These are phyloP conservation scores for Poecilia picta DNA, from an alignment of 2,797 vertebrate species.

Conservation along the genomic window DNA sequence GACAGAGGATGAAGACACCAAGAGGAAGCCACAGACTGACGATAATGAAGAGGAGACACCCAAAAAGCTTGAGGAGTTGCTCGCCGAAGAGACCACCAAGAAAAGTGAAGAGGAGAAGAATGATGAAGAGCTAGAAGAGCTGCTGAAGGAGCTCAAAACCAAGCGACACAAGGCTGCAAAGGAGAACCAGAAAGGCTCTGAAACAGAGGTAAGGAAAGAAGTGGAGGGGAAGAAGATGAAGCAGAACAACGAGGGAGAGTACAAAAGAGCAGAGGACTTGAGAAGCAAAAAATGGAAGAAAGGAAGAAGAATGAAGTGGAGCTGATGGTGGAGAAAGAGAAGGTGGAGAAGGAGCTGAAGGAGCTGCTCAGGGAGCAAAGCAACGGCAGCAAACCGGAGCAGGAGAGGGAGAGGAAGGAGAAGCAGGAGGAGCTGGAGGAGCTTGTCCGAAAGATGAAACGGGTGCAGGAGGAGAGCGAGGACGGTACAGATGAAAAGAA, in stretches of 20 bases:
- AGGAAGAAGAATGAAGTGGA: slow-evolving; percentile 70
- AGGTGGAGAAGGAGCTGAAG: slow-evolving; percentile 73
- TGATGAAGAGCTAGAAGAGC: slow-evolving; percentile 68
- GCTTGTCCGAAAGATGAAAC: slow-evolving; percentile 75
- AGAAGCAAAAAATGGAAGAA: slow-evolving; percentile 62
- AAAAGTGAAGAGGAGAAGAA: slow-evolving; percentile 64
- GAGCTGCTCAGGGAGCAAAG: slow-evolving; percentile 66
- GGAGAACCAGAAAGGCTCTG: slow-evolving; percentile 53
- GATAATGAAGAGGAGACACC: slow-evolving; percentile 67
- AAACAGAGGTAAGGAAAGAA: slow-evolving; percentile 28
- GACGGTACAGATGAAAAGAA: slow-evolving; percentile 8
- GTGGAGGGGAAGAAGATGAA: slow-evolving; percentile 38
- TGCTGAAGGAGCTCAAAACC: slow-evolving; percentile 76
- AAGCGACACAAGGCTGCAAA: slow-evolving; percentile 67
- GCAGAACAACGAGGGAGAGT: slow-evolving; percentile 25
- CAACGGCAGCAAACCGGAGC: slow-evolving; percentile 58
- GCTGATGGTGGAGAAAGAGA: slow-evolving; percentile 74
- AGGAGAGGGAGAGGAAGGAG: slow-evolving; percentile 70
- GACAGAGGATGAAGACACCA: slow-evolving; percentile 32
- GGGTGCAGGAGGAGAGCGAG: slow-evolving; percentile 57
- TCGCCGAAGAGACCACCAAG: slow-evolving; percentile 70
- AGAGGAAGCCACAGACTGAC: slow-evolving; percentile 46
- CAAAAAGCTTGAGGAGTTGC: slow-evolving; percentile 73
- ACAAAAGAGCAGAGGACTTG: slow-evolving; percentile 30
- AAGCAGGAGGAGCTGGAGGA: slow-evolving; percentile 81